Evolutionary conservation across 1,140 invertebrate genomes (phyloP).

Genomic region (Colletes latitarsis): DNA sequence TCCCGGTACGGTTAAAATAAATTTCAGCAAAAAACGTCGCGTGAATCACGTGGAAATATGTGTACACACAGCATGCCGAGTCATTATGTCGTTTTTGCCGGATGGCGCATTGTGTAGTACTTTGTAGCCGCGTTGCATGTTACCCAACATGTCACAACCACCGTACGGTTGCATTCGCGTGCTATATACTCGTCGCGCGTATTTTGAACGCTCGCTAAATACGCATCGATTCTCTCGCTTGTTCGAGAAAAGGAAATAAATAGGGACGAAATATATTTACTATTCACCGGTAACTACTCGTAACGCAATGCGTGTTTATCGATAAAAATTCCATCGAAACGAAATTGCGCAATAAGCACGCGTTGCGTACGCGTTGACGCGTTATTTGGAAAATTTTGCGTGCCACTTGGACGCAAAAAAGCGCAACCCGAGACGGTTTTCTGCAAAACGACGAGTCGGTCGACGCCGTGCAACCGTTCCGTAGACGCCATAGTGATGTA

Average conservation of each 20-base stretch:
- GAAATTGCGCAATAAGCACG: not conserved
- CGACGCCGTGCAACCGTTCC: constrained; percentile 24
- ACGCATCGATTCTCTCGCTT: constrained; percentile 9
- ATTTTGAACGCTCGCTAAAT: constrained; percentile 9
- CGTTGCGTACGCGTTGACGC: not conserved
- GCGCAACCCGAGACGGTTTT: constrained; percentile 23
- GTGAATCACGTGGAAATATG: constrained; percentile 45
- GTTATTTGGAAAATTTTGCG: constrained; percentile 36
- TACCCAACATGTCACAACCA: constrained; percentile 36
- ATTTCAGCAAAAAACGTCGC: constrained; percentile 30
- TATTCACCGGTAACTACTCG: no score
- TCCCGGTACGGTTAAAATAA: constrained; percentile 13
- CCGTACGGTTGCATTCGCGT: constrained; percentile 13
- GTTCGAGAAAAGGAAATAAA: not conserved
- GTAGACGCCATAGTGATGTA: constrained; percentile 24
- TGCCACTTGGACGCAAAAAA: constrained; percentile 2
- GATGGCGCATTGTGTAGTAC: constrained; percentile 31
- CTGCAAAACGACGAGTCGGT: constrained; percentile 1
- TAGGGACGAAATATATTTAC: no score
- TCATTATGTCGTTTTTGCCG: constrained; percentile 42
- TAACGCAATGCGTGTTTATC: no score
- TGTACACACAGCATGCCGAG: constrained; percentile 11
- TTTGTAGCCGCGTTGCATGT: constrained; percentile 45
- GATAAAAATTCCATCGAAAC: not conserved
- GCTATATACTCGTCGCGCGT: not conserved